These are phyloP conservation scores for Heterotilapia buettikoferi DNA, from an alignment of 2,113 vertebrate species.

Conservation along the genomic window DNA sequence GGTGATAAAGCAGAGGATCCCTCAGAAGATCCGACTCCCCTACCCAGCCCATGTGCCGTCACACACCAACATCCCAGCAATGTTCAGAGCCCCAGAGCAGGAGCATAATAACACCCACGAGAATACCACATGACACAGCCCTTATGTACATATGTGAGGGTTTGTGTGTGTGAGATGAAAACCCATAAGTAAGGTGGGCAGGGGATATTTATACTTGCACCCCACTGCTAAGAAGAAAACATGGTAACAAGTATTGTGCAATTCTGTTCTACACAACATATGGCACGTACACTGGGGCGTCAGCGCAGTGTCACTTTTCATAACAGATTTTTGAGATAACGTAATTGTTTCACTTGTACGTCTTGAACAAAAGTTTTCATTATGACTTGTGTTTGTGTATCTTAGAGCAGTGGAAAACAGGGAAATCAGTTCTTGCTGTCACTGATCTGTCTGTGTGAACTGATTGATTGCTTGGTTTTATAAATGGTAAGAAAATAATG, in stretches of 20 bases:
- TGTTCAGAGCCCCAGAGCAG: background rate
- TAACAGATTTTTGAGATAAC: background rate
- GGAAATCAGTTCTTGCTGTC: background rate
- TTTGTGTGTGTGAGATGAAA: background rate
- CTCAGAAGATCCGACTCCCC: background rate
- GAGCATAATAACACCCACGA: background rate
- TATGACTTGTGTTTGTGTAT: background rate
- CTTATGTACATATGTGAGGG: background rate
- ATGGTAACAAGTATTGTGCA: background rate
- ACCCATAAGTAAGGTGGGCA: conserved; percentile 21
- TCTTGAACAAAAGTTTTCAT: background rate
- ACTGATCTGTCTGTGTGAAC: background rate
- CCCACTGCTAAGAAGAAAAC: conserved; percentile 29
- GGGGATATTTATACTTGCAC: conserved; percentile 27
- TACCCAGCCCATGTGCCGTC: background rate
- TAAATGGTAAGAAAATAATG: background rate
- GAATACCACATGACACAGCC: background rate
- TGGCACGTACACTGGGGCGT: background rate
- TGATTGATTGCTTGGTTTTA: background rate
- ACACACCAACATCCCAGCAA: background rate
- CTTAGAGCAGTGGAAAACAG: background rate
- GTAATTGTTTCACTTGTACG: background rate
- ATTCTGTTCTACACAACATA: conserved; percentile 11
- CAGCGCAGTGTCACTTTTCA: background rate
- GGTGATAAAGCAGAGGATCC: background rate